phyloP scores from a whole-genome alignment of 1,140 invertebrate species.

The Lucilia sericata region DNA sequence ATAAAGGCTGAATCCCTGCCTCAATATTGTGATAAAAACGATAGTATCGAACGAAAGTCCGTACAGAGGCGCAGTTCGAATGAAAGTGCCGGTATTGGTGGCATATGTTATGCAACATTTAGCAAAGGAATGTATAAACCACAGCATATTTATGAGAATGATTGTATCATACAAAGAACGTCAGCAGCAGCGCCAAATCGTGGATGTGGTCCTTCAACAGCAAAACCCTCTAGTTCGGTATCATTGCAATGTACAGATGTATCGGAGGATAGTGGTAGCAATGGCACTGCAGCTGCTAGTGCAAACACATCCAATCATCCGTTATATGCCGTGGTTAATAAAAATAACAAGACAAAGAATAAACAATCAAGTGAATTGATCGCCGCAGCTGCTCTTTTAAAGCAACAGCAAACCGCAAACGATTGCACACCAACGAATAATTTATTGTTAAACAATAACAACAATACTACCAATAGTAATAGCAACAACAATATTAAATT shows the following conservation, averaged over 20 bases:
- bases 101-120: conserved; percentile 40
- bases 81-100: not conserved
- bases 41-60: conserved; percentile 18
- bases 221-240: not conserved
- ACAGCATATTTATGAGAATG: conserved; percentile 61
- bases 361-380: conserved; percentile 48
- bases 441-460: conserved; percentile 42
- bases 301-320: conserved; percentile 50
- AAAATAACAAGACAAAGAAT: conserved; percentile 63
- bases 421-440: conserved; percentile 43
- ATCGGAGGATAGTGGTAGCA: conserved; percentile 4
- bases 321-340: conserved; percentile 66
- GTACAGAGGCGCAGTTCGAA: conserved; percentile 8
- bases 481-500: conserved; percentile 42
- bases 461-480: conserved; percentile 32
- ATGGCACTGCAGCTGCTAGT: conserved; percentile 27
- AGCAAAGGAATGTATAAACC: conserved; percentile 36
- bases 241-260: not conserved
- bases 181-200: conserved; percentile 1
- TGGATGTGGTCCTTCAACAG: not conserved
- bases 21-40: conserved; percentile 32
- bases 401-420: conserved; percentile 16
- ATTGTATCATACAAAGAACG: conserved; percentile 53
- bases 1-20: conserved; percentile 32
- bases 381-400: not conserved